Evolutionary conservation across 1,140 invertebrate genomes (phyloP), one percentile per base, ranked within the genome.

Genomic region (Rhopalosiphum maidis): DNA sequence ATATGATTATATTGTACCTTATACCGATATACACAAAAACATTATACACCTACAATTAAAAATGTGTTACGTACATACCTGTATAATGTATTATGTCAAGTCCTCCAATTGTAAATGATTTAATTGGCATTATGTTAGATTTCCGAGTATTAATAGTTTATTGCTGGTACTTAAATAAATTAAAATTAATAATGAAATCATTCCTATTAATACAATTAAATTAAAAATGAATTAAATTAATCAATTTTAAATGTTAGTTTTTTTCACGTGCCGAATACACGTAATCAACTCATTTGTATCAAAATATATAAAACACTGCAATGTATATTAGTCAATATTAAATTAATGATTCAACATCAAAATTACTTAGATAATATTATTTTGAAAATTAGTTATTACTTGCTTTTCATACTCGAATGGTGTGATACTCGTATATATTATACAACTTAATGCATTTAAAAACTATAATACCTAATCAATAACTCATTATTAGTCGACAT

Each of bases 361-460:
- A 77, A 77, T n/a, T 68, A 77, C 15, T n/a, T 77, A 77, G 11
- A 35, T 77, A 77, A 77, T 77, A 35, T 77, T 77, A 77, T 77
- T 77, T 77, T 77, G 15, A 77, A 77, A 77, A 77, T 77, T 77
- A 77, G 60, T 77, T n/a, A 77, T 18, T 77, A 77, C 60, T 68
- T 3, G 3, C 9, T 68, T n/a, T 68, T 68, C 11, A 68, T 30
- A 68, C n/a, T 1, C 15, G 9, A 68, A 25, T 60, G 25, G 30
- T 30, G 11, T 6, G 25, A 60, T 25, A 60, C 54, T 46, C 30
- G 23, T 68, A n/a, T 60, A 15, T n/a, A 5, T 77, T 18, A 60
- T n/a, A 77, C 60, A 35, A n/a, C 4, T 68, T 15, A 18, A n/a
- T 77, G 60, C 4, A 77, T 77, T 77, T 4, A 77, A 77, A 77